phyloP scores from a whole-genome alignment of 2,113 vertebrate genomes.

The Mesembrinibis cayennensis region DNA sequence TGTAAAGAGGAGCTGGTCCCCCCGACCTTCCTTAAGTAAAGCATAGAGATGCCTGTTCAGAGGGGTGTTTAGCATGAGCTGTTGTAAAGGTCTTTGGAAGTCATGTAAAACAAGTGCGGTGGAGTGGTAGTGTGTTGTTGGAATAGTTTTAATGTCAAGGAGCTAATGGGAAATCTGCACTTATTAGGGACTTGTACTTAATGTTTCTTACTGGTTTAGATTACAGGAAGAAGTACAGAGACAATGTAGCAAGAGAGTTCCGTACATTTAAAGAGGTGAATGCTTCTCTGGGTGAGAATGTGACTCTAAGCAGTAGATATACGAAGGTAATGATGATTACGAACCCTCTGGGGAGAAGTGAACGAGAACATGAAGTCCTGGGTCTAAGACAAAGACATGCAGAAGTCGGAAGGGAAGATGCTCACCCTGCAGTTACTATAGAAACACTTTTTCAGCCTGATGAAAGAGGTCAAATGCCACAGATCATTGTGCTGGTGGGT shows the following conservation, averaged over 20 bases:
- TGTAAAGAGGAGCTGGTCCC: background rate
- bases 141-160: background rate
- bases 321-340: background rate
- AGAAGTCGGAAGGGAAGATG: background rate
- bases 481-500: conserved; percentile 10
- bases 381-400: background rate
- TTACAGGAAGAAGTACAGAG: background rate
- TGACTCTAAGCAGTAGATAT: background rate
- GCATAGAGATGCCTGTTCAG: background rate
- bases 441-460: background rate
- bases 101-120: no score
- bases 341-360: background rate
- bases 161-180: background rate
- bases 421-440: background rate
- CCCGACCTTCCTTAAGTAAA: background rate
- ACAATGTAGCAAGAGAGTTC: background rate
- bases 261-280: background rate
- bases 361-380: background rate
- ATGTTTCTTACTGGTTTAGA: background rate
- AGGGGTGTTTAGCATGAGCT: background rate
- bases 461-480: background rate
- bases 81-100: background rate
- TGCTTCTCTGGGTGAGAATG: background rate
- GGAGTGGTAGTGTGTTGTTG: no score
- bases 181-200: background rate